These are phyloP conservation scores for Calliphora vomitoria DNA, from an alignment of 2,888 invertebrate species.

Conservation along the genomic window DNA sequence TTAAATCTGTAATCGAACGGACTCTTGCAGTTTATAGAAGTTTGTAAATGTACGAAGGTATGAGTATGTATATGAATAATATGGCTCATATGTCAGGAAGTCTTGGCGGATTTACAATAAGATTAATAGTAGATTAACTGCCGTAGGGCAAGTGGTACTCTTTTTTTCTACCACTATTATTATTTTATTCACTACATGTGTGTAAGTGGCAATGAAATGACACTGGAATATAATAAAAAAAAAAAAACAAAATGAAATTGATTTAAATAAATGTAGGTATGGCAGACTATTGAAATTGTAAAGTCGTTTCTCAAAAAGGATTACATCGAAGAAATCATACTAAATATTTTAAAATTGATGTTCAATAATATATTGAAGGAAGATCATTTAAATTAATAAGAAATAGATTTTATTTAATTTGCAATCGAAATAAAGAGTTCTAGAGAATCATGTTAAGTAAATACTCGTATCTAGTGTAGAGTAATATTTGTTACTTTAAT, in stretches of 20 bases:
- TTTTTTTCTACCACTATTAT: constrained; percentile 45
- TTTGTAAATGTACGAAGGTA: background rate
- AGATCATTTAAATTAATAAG: background rate
- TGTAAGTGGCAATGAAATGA: constrained; percentile 66
- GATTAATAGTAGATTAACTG: constrained; percentile 74
- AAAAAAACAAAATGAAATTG: constrained; percentile 56
- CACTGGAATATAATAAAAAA: constrained; percentile 47
- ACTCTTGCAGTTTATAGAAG: constrained; percentile 56
- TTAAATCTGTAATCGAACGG: constrained; percentile 64
- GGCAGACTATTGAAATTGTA: constrained; percentile 31
- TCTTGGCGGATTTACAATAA: constrained; percentile 74
- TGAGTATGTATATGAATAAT: constrained; percentile 67
- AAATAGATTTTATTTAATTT: background rate
- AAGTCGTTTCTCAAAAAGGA: constrained; percentile 8
- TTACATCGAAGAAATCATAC: background rate
- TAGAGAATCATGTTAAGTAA: too few species aligned
- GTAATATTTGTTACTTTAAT: constrained; percentile 20
- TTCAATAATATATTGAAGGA: background rate
- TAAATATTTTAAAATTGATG: background rate
- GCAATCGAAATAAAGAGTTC: too few species aligned
- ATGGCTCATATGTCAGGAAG: constrained; percentile 72
- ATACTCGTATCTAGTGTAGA: background rate
- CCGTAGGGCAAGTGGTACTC: constrained; percentile 65
- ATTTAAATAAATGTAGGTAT: constrained; percentile 51
- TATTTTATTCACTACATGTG: constrained; percentile 23